Conservation (phyloP, 2,797 vertebrate species). For the Anabacerthia variegaticeps region DNA sequence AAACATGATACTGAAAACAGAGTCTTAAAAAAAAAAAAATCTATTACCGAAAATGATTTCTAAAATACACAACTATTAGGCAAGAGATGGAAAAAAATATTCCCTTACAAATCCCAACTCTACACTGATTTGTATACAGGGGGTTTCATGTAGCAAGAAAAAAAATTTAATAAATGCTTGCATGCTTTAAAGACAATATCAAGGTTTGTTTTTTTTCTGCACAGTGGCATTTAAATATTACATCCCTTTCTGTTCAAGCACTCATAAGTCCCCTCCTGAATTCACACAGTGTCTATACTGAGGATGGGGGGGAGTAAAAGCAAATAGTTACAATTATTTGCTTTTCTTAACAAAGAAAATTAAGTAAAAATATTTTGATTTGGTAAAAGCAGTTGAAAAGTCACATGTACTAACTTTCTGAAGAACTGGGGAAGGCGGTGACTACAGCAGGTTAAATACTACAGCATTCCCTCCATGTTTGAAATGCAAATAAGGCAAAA, state of each 20-base stretch:
- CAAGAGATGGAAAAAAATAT: conserved; percentile 19
- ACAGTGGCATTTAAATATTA: not conserved
- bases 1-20: not conserved
- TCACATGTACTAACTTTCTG: not conserved
- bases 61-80: conserved; percentile 17
- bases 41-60: not conserved
- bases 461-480: not conserved
- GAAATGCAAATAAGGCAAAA: conserved; percentile 40
- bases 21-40: not conserved
- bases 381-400: conserved; percentile 3
- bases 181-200: not conserved
- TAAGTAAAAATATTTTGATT: not conserved
- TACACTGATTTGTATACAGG: not conserved
- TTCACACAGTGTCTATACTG: not conserved
- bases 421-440: not conserved
- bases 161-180: not conserved
- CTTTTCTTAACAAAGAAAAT: not conserved
- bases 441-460: not conserved
- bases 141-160: not conserved
- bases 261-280: not conserved
- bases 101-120: not conserved
- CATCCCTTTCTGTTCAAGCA: not conserved
- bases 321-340: not conserved
- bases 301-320: not conserved
- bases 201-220: not conserved